phyloP scores from a whole-genome alignment of 2,113 vertebrate species.

The Thoracochromis brauschi region DNA sequence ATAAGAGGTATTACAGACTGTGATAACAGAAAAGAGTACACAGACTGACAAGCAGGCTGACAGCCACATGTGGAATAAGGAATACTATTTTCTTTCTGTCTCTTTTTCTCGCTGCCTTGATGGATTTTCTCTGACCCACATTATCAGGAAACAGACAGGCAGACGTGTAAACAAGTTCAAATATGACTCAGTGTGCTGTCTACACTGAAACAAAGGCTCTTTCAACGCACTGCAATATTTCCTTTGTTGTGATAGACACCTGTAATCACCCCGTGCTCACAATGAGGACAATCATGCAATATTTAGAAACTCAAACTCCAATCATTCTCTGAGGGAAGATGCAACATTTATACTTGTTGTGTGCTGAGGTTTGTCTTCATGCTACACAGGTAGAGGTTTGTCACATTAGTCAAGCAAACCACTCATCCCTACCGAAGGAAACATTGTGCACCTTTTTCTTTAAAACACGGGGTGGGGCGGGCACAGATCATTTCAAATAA shows the following conservation, averaged over 20 bases:
- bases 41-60: slow-evolving; percentile 8
- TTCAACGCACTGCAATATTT: slow-evolving; percentile 6
- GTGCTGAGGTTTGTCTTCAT: neutral
- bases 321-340: neutral
- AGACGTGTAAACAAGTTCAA: slow-evolving; percentile 34
- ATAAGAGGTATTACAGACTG: slow-evolving; percentile 23
- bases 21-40: slow-evolving; percentile 1
- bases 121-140: slow-evolving; percentile 58
- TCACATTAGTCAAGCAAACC: neutral
- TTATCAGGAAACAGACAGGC: slow-evolving; percentile 32
- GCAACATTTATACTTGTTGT: slow-evolving; percentile 16
- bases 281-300: slow-evolving; percentile 28
- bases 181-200: slow-evolving; percentile 39
- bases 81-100: neutral
- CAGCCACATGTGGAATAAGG: slow-evolving; percentile 21
- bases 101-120: slow-evolving; percentile 6
- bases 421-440: neutral
- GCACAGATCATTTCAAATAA: neutral
- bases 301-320: slow-evolving; percentile 25
- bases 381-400: neutral
- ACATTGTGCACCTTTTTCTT: neutral
- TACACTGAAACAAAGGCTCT: slow-evolving; percentile 44
- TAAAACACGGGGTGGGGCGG: neutral
- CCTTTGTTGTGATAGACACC: slow-evolving; percentile 28
- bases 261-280: slow-evolving; percentile 18